phyloP scores from a whole-genome alignment of 1,140 invertebrate genomes.

The Stratiolaelaps scimitus region DNA sequence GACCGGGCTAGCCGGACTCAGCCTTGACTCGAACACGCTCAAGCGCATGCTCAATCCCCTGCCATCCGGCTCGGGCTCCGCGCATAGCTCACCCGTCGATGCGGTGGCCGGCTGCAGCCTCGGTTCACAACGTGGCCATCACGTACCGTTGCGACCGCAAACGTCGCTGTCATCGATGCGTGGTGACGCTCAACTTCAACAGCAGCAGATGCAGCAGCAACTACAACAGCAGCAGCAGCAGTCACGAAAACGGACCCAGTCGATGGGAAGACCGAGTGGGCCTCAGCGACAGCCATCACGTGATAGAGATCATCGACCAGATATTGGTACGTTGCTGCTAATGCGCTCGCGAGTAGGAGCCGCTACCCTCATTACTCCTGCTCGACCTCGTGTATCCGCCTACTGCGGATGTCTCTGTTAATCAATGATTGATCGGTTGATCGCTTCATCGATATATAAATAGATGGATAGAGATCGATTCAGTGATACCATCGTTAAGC shows the following conservation, averaged over 20 bases:
- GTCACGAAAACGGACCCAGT: constrained; percentile 23
- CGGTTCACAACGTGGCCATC: constrained; percentile 39
- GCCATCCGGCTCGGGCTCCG: constrained; percentile 46
- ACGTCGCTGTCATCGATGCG: constrained; percentile 41
- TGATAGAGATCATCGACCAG: constrained; percentile 20
- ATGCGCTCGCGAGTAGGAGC: too few relatives aligned
- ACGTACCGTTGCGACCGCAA: constrained; percentile 31
- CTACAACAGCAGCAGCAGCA: constrained; percentile 28
- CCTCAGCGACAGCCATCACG: constrained; percentile 11
- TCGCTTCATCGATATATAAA: too few relatives aligned
- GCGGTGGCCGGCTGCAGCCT: constrained; percentile 42
- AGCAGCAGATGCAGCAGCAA: constrained; percentile 20
- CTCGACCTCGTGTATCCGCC: too few relatives aligned
- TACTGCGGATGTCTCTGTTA: too few relatives aligned
- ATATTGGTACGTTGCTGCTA: constrained; percentile 22
- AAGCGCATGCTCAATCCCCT: constrained; percentile 87
- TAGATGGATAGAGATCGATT: too few relatives aligned
- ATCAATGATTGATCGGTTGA: too few relatives aligned
- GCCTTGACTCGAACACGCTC: constrained; percentile 65
- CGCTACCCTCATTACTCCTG: too few relatives aligned
- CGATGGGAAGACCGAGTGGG: constrained; percentile 5
- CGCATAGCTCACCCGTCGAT: constrained; percentile 62
- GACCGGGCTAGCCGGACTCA: constrained; percentile 41
- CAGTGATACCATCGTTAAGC: too few relatives aligned
- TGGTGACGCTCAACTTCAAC: constrained; percentile 26